Conservation (phyloP, 1,140 invertebrate genomes). For the Amphibalanus amphitrite region DNA sequence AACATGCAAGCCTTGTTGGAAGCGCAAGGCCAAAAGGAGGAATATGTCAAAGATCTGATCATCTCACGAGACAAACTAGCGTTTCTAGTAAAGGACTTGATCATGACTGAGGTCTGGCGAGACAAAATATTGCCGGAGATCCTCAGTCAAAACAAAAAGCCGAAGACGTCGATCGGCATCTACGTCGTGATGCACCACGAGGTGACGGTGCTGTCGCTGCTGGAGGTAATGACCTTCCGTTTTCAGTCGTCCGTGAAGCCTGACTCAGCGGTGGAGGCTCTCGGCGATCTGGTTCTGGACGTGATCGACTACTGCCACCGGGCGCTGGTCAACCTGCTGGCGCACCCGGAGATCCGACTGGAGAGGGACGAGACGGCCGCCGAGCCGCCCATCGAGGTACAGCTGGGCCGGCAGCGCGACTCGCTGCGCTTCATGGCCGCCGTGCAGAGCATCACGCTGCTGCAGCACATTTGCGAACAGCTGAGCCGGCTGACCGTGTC, state of each 20-base stretch:
- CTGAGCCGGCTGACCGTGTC: conserved; percentile 13
- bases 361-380: background rate
- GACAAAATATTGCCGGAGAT: background rate
- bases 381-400: background rate
- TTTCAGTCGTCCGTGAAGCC: background rate
- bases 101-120: background rate
- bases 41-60: background rate
- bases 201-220: background rate
- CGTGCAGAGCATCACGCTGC: conserved; percentile 35
- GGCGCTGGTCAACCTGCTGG: conserved; percentile 31
- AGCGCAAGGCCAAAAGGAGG: background rate
- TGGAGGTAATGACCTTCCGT: background rate
- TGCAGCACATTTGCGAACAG: conserved; percentile 38
- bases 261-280: conserved; percentile 28
- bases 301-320: conserved; percentile 51
- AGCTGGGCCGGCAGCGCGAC: background rate
- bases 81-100: background rate
- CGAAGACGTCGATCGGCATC: background rate
- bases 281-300: conserved; percentile 49
- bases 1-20: background rate
- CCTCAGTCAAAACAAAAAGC: background rate
- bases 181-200: background rate
- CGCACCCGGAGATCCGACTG: background rate
- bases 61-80: background rate
- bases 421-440: background rate